Percentiles rank a stretch among this genome's conserved stretches.
phyloP scores from a whole-genome alignment of 2,797 vertebrate genomes.

The Xiphorhynchus erythropygius region DNA sequence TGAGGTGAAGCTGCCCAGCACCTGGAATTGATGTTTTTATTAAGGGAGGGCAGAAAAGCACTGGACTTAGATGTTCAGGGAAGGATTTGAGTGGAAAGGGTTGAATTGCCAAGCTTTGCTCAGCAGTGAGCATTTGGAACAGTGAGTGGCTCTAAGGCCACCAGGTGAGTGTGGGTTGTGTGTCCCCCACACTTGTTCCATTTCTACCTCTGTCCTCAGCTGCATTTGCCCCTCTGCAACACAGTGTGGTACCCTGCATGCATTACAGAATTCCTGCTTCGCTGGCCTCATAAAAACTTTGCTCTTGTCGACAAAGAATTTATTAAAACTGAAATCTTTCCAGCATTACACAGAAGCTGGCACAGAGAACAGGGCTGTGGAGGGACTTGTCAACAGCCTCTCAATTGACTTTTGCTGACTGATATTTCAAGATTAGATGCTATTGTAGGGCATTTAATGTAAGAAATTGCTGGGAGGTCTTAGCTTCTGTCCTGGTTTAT shows the following conservation, averaged over 20 bases:
- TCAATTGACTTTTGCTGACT: constrained; percentile 16
- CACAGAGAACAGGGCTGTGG: background rate
- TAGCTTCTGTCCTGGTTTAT: background rate
- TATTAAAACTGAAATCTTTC: constrained; percentile 18
- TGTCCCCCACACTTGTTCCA: background rate
- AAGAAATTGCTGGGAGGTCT: constrained; percentile 1
- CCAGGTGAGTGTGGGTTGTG: background rate
- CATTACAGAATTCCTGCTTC: background rate
- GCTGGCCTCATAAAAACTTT: background rate
- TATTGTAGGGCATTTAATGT: background rate
- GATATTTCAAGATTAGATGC: background rate
- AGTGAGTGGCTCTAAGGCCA: background rate
- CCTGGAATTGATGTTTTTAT: background rate
- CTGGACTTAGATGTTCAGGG: background rate
- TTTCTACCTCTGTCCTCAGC: background rate
- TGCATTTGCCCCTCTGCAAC: background rate
- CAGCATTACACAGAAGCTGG: background rate
- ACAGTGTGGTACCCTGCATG: background rate
- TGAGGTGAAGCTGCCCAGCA: background rate
- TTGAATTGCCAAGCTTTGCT: background rate
- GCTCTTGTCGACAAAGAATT: background rate
- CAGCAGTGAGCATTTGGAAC: background rate
- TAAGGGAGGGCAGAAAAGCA: background rate
- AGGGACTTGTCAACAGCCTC: constrained; percentile 7
- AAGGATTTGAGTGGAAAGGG: background rate